Base-by-base conservation (phyloP, 2,113 vertebrate genomes). In the Tetraodon nigroviridis region DNA sequence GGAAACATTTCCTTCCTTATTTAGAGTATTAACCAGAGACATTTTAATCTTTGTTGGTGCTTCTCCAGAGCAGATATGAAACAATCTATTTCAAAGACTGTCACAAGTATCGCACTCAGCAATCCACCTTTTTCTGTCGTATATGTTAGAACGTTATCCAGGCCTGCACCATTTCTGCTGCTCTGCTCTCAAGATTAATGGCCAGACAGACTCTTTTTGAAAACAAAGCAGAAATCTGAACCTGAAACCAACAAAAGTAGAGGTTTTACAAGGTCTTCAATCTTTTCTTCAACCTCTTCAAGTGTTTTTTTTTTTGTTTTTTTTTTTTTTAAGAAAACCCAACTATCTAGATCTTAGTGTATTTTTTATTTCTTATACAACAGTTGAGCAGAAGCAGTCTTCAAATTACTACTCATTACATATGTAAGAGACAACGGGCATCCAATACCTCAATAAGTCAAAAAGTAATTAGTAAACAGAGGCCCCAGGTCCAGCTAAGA, bases 381-480 rank as follows among this genome's bases (percentile, higher is more conserved):
- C 16, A 46, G 6, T 46, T 11, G 50, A 51, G 45, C 19, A 29
- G 16, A 6, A 51, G 14, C 47, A 29, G 21, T 47, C 14, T 21
- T n/a, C 46, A 55, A 69, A 55, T 69, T 17, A 56, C 42, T 48
- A 4, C 15, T 56, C 18, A 48, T 64, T 64, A 41, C 51, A 61
- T 48, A 69, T 69, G 22, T 4, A 65, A 29, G 6, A 51, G 56
- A 3, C 16, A 40, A 8, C 5, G 8, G 22, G 27, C 24, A 15
- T 44, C 22, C 32, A 24, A 57, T 64, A 56, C 60, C 40, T 37
- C 37, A 22, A 16, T 4, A 24, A 29, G 40, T 32, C 44, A 19
- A 24, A 64, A 56, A 46, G 51, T 47, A 71, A 55, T 71, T 22
- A 56, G 21, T 8, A 11, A 46, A 67, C 48, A 56, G 49, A 49